Percentiles rank a stretch among this genome's conserved stretches.
phyloP scores from a whole-genome alignment of 2,888 invertebrate genomes.

The Cephus rjabovi region DNA sequence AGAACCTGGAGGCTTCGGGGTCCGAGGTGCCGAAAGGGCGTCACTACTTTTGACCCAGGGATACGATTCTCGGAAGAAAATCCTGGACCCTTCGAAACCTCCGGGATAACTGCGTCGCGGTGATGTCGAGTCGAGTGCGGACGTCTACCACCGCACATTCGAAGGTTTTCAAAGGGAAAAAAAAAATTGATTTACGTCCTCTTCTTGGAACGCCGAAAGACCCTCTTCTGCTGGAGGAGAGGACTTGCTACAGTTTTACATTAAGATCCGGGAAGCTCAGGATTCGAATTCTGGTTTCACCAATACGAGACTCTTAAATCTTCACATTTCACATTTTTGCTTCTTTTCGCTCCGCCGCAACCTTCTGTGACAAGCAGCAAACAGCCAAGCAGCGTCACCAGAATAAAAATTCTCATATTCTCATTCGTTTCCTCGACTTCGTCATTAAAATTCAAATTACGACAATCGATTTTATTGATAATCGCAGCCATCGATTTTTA shows the following conservation, averaged over 20 bases:
- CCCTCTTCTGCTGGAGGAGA: not conserved
- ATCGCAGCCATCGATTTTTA: not conserved
- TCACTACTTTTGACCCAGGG: slow-evolving; percentile 17
- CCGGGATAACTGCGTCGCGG: not conserved
- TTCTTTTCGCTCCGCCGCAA: not conserved
- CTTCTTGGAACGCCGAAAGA: not conserved
- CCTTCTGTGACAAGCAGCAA: not conserved
- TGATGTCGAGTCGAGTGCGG: not conserved
- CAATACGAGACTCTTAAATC: not conserved
- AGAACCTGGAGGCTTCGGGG: not conserved
- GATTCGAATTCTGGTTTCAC: not conserved
- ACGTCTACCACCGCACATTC: not conserved
- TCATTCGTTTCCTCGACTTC: not conserved
- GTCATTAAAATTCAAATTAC: not conserved
- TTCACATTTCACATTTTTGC: not conserved
- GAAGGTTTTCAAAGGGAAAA: not conserved
- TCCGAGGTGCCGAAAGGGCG: slow-evolving; percentile 10
- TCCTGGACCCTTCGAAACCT: not conserved
- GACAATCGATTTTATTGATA: not conserved
- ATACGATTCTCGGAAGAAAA: slow-evolving; percentile 19
- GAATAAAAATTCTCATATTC: not conserved
- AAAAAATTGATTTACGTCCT: not conserved
- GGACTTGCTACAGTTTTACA: not conserved
- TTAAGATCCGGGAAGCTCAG: not conserved
- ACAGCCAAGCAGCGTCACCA: not conserved